phyloP scores from a whole-genome alignment of 2,888 invertebrate genomes.

The Cataglyphis rosenhaueri region DNA sequence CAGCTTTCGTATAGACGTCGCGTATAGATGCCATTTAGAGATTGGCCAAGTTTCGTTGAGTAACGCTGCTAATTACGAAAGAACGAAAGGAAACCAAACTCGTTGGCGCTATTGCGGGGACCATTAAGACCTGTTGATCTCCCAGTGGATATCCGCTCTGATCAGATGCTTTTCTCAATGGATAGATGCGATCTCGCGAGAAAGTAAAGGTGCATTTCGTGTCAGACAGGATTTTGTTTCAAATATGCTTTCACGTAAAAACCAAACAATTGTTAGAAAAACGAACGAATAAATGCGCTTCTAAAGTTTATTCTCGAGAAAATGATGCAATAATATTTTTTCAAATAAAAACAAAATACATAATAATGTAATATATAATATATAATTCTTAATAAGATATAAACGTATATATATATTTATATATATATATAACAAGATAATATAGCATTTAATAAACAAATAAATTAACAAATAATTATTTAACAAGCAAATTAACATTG shows the following conservation, averaged over 20 bases:
- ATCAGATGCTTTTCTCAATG: constrained; percentile 26
- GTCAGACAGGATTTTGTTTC: constrained; percentile 7
- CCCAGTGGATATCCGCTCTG: constrained; percentile 54
- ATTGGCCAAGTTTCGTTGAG: constrained; percentile 50
- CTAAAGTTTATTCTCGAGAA: background rate
- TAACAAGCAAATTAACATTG: background rate
- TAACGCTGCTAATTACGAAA: constrained; percentile 59
- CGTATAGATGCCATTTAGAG: constrained; percentile 45
- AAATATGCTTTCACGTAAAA: constrained; percentile 12
- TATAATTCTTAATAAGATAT: background rate
- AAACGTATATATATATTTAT: background rate
- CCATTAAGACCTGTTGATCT: constrained; percentile 71
- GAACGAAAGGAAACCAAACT: constrained; percentile 52
- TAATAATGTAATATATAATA: background rate
- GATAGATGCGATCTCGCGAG: constrained; percentile 28
- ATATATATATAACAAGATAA: background rate
- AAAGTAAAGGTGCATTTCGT: background rate
- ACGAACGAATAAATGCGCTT: background rate
- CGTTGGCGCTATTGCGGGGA: constrained; percentile 41
- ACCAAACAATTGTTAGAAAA: background rate
- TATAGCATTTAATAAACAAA: background rate
- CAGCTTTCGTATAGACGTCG: constrained; percentile 11
- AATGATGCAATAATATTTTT: background rate
- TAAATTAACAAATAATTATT: background rate
- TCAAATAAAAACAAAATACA: background rate